These are phyloP conservation scores for Euplagia quadripunctaria DNA, from an alignment of 2,888 invertebrate genomes.

Conservation along the genomic window DNA sequence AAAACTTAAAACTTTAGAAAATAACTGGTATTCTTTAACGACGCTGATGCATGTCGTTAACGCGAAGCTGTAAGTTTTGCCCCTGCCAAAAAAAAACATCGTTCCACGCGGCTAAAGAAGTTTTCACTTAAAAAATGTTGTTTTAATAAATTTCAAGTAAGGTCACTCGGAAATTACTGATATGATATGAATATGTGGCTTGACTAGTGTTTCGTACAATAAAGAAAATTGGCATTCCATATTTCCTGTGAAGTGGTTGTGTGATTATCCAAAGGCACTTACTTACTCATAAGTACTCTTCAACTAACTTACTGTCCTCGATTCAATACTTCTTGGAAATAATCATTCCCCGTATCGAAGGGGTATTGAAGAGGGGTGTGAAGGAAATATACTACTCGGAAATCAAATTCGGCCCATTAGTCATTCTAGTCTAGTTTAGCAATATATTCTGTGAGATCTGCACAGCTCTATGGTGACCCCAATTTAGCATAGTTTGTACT, in stretches of 20 bases:
- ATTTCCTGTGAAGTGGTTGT: background rate
- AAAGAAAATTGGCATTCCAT: background rate
- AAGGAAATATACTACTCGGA: background rate
- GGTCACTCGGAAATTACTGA: too few relatives aligned
- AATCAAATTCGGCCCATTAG: background rate
- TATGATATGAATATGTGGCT: too few relatives aligned
- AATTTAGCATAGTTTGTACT: background rate
- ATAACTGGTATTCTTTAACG: too few relatives aligned
- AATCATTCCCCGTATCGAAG: background rate
- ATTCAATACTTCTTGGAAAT: conserved; percentile 5
- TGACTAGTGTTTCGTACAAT: background rate
- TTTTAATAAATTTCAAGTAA: too few relatives aligned
- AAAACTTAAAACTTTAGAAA: too few relatives aligned
- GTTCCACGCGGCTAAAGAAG: too few relatives aligned
- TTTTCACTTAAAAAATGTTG: too few relatives aligned
- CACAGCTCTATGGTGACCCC: background rate
- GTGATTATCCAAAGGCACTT: background rate
- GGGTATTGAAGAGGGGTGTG: background rate
- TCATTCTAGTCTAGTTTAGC: background rate
- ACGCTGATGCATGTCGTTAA: too few relatives aligned
- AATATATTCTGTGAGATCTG: background rate
- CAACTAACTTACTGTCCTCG: background rate
- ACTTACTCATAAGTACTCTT: background rate
- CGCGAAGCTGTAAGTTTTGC: too few relatives aligned
- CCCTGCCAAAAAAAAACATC: too few relatives aligned